Conservation (phyloP, 2,797 vertebrate genomes). For the Dromococcyx pavoninus region DNA sequence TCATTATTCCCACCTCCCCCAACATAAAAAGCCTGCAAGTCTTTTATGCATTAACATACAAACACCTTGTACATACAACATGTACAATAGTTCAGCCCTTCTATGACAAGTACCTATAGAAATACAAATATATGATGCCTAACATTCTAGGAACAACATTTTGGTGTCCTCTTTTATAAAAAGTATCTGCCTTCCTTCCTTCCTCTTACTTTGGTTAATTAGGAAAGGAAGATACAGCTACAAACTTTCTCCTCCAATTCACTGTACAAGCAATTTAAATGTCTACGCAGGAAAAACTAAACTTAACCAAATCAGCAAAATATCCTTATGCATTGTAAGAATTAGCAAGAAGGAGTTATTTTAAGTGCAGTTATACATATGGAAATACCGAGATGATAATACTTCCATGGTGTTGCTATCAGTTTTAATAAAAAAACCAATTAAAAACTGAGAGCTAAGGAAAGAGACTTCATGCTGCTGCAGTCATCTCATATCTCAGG, state of each 20-base stretch:
- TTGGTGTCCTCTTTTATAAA: slow-evolving; percentile 66
- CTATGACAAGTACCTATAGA: slow-evolving; percentile 49
- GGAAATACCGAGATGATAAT: slow-evolving; percentile 6
- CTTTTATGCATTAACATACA: slow-evolving; percentile 39
- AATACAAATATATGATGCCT: slow-evolving; percentile 59
- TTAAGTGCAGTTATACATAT: not conserved
- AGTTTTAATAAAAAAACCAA: not conserved
- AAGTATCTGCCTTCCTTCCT: slow-evolving; percentile 51
- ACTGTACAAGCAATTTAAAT: not conserved
- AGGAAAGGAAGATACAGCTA: slow-evolving; percentile 51
- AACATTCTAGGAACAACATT: slow-evolving; percentile 67
- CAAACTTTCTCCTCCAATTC: slow-evolving; percentile 13
- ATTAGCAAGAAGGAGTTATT: not conserved
- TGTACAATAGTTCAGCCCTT: slow-evolving; percentile 65
- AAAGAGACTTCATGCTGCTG: slow-evolving; percentile 22
- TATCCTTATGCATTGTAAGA: not conserved
- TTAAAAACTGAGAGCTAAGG: not conserved
- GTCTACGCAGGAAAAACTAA: not conserved
- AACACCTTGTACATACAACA: slow-evolving; percentile 34
- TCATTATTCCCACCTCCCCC: not conserved
- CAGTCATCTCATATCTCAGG: not conserved
- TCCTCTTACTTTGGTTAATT: slow-evolving; percentile 9
- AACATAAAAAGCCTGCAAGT: slow-evolving; percentile 12
- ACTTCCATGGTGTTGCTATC: not conserved
- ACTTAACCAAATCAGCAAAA: not conserved